These are phyloP conservation scores for Indicator maculatus DNA, from an alignment of 2,113 vertebrate species.

Conservation along the genomic window DNA sequence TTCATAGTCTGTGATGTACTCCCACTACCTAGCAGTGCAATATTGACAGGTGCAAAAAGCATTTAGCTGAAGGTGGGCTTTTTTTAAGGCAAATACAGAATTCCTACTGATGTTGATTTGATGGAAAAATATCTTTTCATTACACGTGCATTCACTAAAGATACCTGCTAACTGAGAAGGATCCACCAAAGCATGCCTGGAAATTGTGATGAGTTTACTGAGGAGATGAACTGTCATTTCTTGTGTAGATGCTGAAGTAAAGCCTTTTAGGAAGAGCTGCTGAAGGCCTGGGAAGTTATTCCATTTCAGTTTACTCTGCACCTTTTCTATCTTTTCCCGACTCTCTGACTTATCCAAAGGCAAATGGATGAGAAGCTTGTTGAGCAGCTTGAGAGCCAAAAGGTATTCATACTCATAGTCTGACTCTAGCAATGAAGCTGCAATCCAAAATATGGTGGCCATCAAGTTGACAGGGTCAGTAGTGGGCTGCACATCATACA, in stretches of 20 bases:
- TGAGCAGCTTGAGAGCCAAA: conserved; percentile 92
- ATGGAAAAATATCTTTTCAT: background rate
- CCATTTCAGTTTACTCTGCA: conserved; percentile 94
- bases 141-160: background rate
- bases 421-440: conserved; percentile 91
- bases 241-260: conserved; percentile 94
- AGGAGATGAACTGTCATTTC: conserved; percentile 98
- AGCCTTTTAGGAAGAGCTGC: conserved; percentile 97
- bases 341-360: conserved; percentile 93
- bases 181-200: conserved; percentile 90
- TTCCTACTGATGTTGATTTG: background rate
- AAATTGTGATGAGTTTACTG: conserved; percentile 93
- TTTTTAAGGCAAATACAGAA: background rate
- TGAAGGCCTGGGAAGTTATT: conserved; percentile 95
- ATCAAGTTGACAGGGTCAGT: conserved; percentile 93
- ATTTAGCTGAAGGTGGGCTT: background rate
- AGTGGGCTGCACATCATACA: conserved; percentile 82
- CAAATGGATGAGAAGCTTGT: conserved; percentile 93
- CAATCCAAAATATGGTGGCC: conserved; percentile 98
- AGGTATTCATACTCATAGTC: conserved; percentile 99
- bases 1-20: background rate
- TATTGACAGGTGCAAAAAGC: background rate
- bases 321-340: conserved; percentile 90
- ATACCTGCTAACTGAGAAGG: conserved; percentile 92
- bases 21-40: background rate